Percentiles rank a stretch among this genome's conserved stretches.
Evolutionary conservation across 2,797 vertebrate species (phyloP).

Genomic region (Ctenosaura bakeri): DNA sequence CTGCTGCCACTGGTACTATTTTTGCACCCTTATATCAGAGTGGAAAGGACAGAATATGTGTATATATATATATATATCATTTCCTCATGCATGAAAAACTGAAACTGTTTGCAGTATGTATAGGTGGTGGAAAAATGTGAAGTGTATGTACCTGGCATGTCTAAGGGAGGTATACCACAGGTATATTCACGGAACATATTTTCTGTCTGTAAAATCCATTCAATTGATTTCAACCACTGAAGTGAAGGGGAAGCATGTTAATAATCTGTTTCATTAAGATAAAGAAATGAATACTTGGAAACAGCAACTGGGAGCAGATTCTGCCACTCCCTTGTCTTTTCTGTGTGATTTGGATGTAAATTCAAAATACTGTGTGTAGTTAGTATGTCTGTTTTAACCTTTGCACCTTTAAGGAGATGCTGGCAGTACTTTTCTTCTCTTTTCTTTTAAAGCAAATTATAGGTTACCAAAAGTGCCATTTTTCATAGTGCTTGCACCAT

Average conservation of each 20-base stretch:
- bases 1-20: neutral
- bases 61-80: neutral
- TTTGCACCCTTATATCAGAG: neutral
- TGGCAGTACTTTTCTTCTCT: neutral
- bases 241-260: neutral
- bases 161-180: neutral
- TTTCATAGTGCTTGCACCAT: neutral
- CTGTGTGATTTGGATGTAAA: neutral
- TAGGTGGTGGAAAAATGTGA: neutral
- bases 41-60: neutral
- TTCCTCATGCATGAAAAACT: neutral
- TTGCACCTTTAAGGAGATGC: neutral
- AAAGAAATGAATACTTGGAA: neutral
- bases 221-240: neutral
- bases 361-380: neutral
- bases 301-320: neutral
- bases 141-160: no score
- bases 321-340: no score
- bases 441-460: neutral
- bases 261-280: neutral
- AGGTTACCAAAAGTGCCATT: neutral
- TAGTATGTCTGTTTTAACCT: neutral
- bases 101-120: neutral
- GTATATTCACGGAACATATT: neutral
- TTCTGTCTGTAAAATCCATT: neutral